Evolutionary conservation across 2,888 invertebrate species (phyloP).

Genomic region (Melieria omissa): DNA sequence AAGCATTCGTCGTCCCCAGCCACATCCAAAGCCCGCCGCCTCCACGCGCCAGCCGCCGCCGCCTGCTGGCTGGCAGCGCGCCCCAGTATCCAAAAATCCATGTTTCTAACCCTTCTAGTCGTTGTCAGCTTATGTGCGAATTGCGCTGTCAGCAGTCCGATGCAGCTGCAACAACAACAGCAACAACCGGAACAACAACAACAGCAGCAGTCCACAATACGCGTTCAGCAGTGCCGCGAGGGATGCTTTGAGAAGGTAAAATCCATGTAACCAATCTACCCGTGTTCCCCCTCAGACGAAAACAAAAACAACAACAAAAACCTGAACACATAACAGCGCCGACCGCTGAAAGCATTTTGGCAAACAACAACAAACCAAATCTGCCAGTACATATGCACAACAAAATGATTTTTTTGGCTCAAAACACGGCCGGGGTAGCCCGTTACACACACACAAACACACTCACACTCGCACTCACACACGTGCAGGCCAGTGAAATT

Average conservation of each 20-base stretch:
- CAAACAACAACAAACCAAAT: no score
- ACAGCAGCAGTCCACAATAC: conserved; percentile 42
- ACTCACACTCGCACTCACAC: neutral
- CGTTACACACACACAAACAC: neutral
- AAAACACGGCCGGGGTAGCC: no score
- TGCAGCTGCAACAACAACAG: conserved; percentile 38
- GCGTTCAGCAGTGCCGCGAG: conserved; percentile 57
- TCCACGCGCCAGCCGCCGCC: neutral
- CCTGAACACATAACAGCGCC: no score
- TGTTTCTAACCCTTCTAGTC: conserved; percentile 42
- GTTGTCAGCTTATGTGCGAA: conserved; percentile 44
- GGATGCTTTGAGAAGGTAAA: conserved; percentile 60
- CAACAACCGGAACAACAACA: conserved; percentile 33
- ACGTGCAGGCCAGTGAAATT: no score
- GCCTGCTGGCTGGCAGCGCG: neutral
- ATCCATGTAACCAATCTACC: neutral
- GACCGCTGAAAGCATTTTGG: no score
- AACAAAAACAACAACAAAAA: neutral
- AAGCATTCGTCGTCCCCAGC: neutral
- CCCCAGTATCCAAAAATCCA: conserved; percentile 8
- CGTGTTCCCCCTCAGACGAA: neutral
- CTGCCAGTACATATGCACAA: no score
- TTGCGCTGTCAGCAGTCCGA: conserved; percentile 43
- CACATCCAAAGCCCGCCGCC: neutral
- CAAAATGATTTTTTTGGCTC: no score